phyloP scores from a whole-genome alignment of 1,140 invertebrate genomes.

The Drosophila bipectinata region DNA sequence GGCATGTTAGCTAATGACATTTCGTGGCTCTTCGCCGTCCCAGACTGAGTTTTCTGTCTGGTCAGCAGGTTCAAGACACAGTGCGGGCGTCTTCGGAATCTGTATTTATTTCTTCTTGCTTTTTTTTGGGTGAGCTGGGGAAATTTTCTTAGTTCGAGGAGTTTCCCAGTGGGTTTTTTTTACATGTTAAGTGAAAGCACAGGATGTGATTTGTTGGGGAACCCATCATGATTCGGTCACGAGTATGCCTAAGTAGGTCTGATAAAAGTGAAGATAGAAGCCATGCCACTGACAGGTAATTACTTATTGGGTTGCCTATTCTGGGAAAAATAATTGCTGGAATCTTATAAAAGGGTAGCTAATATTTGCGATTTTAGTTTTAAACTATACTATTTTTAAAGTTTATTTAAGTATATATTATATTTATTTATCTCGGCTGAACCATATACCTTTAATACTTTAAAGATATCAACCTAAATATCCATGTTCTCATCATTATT shows the following conservation, averaged over 20 bases:
- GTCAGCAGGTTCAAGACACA: slow-evolving; percentile 33
- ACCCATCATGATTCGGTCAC: slow-evolving; percentile 16
- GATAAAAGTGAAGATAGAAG: slow-evolving; percentile 9
- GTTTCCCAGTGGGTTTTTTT: slow-evolving; percentile 20
- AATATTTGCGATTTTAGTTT: too few relatives aligned
- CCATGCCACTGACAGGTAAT: not conserved
- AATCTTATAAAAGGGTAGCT: not conserved
- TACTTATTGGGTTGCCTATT: not conserved
- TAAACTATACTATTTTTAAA: too few relatives aligned
- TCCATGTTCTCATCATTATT: slow-evolving; percentile 14
- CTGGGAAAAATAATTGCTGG: slow-evolving; percentile 1
- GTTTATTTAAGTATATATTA: too few relatives aligned
- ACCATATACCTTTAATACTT: not conserved
- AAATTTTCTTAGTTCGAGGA: slow-evolving; percentile 36
- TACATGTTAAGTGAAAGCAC: slow-evolving; percentile 37
- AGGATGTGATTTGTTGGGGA: slow-evolving; percentile 35
- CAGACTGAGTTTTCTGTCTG: slow-evolving; percentile 25
- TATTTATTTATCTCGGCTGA: not conserved
- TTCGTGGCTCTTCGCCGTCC: slow-evolving; percentile 22
- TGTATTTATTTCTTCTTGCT: not conserved
- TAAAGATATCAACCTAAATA: not conserved
- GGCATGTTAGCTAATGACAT: slow-evolving; percentile 49
- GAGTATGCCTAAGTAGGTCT: slow-evolving; percentile 8
- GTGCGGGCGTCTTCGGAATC: slow-evolving; percentile 43
- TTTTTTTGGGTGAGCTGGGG: slow-evolving; percentile 18